phyloP scores from a whole-genome alignment of 2,888 invertebrate genomes.

The Cacoxenus indagator region DNA sequence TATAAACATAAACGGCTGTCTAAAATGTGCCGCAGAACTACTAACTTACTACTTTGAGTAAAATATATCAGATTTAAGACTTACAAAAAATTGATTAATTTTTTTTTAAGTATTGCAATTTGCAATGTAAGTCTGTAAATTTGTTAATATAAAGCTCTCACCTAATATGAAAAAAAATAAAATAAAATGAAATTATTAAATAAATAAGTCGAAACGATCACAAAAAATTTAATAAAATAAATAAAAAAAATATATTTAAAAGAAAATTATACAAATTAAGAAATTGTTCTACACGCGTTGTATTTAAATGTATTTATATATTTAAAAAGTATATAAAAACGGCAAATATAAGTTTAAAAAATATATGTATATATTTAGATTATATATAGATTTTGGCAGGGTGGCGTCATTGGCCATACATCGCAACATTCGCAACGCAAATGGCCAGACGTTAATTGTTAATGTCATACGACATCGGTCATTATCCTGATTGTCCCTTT shows the following conservation, averaged over 20 bases:
- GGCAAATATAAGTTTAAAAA: too few relatives aligned
- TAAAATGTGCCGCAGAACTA: not conserved
- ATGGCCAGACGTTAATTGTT: too few relatives aligned
- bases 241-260: not conserved
- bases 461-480: too few relatives aligned
- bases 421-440: too few relatives aligned
- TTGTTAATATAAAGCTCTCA: conserved; percentile 49
- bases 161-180: not conserved
- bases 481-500: too few relatives aligned
- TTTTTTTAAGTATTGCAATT: conserved; percentile 42
- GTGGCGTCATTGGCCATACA: too few relatives aligned
- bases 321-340: too few relatives aligned
- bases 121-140: conserved; percentile 58
- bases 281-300: too few relatives aligned
- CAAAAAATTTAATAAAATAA: not conserved
- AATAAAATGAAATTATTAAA: not conserved
- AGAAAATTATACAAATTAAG: too few relatives aligned
- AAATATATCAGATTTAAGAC: not conserved
- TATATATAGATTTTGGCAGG: too few relatives aligned
- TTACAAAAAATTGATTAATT: not conserved
- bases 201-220: not conserved
- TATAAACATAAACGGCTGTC: not conserved
- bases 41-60: not conserved
- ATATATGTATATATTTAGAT: too few relatives aligned
- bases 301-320: too few relatives aligned